Evolutionary conservation across 53 echinoderm and acorn worm species (phyloP), one percentile per base, ranked within the genome.

Genomic region (Actinopyga echinites): DNA sequence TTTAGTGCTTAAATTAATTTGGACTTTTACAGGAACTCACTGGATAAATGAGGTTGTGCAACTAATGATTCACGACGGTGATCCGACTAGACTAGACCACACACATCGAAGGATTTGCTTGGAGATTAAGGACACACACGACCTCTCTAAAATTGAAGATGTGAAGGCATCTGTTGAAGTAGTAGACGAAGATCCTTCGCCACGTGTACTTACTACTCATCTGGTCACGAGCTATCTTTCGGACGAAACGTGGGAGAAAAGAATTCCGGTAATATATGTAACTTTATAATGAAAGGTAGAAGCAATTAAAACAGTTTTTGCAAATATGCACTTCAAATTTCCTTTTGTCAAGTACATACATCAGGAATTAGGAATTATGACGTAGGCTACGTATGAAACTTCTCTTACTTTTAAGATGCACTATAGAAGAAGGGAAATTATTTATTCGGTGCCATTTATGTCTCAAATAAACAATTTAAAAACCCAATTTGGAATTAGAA

Each of bases 231-330:
- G 44, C 37, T 45, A 71, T 40, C 44, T 71, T 13, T 26, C 71
- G 21, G 20, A 30, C 6, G 23, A 71, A 28, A 42, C 25, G 7
- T 71, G 71, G 71, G 10, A 40, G 22, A 71, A 40, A 44, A 71
- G 10, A 36, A 71, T 71, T 20, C 71, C 71, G 6, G 71, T 71
- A 71, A 23, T 10, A n/a, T n/a, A n/a, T n/a, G n/a, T n/a, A n/a
- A n/a, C n/a, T 3, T 15, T 49, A 6, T 49, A 49, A 49, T 17
- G 17, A 37, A 37, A 37, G 7, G 37, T 37, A 5, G 3, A 3
- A 37, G 7, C 3, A 37, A 5, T 37, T 37, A 5, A 37, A 37
- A 37, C 7, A 37, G 44, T 1, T 11, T 44, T 4, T 1, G 8
- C 12, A 44, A 1, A 9, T 44, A 44, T 13, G 11, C 1, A 9